phyloP scores from a whole-genome alignment of 2,113 vertebrate species.

The Phaethornis superciliosus region DNA sequence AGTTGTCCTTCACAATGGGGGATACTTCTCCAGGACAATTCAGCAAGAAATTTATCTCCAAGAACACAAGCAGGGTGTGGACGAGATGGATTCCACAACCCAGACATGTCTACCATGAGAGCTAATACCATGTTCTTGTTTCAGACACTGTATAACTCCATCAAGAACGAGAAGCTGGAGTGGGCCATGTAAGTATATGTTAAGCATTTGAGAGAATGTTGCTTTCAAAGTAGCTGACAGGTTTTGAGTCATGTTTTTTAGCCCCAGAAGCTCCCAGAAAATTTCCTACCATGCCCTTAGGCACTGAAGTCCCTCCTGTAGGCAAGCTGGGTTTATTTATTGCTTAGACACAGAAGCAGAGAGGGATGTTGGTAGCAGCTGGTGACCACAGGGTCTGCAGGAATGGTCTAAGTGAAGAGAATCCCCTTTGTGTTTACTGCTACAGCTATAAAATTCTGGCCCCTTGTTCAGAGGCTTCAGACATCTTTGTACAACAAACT shows the following conservation, averaged over 20 bases:
- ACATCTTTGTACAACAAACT: not conserved
- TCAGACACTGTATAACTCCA: constrained; percentile 94
- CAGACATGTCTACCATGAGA: not conserved
- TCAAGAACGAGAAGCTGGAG: constrained; percentile 98
- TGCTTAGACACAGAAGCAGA: not conserved
- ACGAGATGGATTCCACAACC: not conserved
- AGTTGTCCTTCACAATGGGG: not conserved
- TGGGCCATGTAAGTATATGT: constrained; percentile 94
- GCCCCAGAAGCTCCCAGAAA: not conserved
- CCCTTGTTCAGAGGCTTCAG: not conserved
- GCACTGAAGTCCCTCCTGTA: not conserved
- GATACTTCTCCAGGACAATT: not conserved
- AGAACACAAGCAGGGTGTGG: not conserved
- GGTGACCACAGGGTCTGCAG: not conserved
- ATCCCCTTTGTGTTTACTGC: not conserved
- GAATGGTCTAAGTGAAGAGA: not conserved
- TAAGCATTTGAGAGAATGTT: not conserved
- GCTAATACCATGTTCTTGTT: constrained; percentile 50
- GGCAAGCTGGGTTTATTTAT: constrained; percentile 5
- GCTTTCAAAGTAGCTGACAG: not conserved
- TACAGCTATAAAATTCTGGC: not conserved
- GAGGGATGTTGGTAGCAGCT: not conserved
- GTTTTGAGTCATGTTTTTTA: not conserved
- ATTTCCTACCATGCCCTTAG: not conserved
- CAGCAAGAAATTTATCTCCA: not conserved